Evolutionary conservation across 2,113 vertebrate species (phyloP).

Genomic region (Silurus glanis): DNA sequence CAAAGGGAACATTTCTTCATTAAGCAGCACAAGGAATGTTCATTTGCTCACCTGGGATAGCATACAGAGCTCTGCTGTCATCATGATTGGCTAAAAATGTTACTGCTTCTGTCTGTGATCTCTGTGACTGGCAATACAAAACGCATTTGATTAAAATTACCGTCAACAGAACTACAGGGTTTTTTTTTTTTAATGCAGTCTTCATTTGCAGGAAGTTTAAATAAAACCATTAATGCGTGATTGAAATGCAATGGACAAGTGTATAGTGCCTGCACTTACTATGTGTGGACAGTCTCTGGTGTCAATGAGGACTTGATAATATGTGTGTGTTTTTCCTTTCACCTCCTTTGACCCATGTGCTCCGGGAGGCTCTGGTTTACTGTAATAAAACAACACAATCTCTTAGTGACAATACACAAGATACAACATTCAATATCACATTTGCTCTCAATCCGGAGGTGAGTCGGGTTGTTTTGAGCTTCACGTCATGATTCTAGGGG

Average conservation of each 20-base stretch:
- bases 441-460: not conserved
- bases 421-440: not conserved
- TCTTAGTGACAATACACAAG: not conserved
- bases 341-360: conserved; percentile 85
- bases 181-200: too few species aligned
- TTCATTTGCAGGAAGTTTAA: not conserved
- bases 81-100: conserved; percentile 88
- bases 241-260: not conserved
- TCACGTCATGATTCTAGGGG: not conserved
- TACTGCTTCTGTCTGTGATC: conserved; percentile 87
- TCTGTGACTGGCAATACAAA: conserved; percentile 75
- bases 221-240: not conserved
- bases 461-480: not conserved
- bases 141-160: not conserved
- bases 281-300: conserved; percentile 87
- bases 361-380: conserved; percentile 68
- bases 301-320: conserved; percentile 88
- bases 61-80: conserved; percentile 87
- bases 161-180: not conserved
- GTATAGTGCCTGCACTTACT: conserved; percentile 72
- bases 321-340: conserved; percentile 88
- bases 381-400: conserved; percentile 1
- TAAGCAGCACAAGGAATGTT: not conserved
- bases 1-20: not conserved
- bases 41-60: conserved; percentile 79